Base-by-base conservation (phyloP, 2,797 vertebrate genomes). In the Leuciscus waleckii region DNA sequence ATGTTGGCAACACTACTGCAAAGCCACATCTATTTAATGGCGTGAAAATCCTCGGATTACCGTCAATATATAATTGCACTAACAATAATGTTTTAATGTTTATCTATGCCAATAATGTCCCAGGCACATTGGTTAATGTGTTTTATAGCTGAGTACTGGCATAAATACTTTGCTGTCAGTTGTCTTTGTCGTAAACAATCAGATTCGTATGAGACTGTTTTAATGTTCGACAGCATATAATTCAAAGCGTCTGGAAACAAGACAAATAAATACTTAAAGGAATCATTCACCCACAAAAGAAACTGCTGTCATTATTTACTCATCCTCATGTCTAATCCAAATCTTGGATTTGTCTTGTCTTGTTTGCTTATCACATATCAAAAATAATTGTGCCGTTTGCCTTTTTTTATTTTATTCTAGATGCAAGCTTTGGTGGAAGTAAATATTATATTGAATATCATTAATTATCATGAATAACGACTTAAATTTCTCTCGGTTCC, bases 1-100 rank as follows among this genome's bases (percentile, higher is more conserved):
- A 89, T 89, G 71, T 85, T 51, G 78, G 82, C 82, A 56, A 86
- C 43, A n/a, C 26, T 46, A 14, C 19, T n/a, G 26, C 56, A 74
- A 35, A 77, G 41, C 35, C 39, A 49, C 32, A 49, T 83, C 73
- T 54, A 61, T 83, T 77, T 35, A 76, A 76, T 23, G 43, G 5
- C 16, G 10, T 8, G 58, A 37, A 65, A 37, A 49, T 67, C 19
- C 37, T 58, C 37, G 46, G 37, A 70, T 79, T 79, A 71, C 29
- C 26, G 35, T 35, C 16, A 69, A 58, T 78, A 56, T n/a, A 43
- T 29, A 69, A 78, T 58, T 78, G 21, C 17, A 11, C 74, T 84
- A 69, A 70, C 37, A 7, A 32, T 84, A 29, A 68, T 78, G 46
- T 63, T 41, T 78, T 78, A 23, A 77, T 84, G 46, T 73, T 68